These are phyloP conservation scores for Maconellicoccus hirsutus DNA, from an alignment of 1,140 invertebrate genomes.

Conservation along the genomic window DNA sequence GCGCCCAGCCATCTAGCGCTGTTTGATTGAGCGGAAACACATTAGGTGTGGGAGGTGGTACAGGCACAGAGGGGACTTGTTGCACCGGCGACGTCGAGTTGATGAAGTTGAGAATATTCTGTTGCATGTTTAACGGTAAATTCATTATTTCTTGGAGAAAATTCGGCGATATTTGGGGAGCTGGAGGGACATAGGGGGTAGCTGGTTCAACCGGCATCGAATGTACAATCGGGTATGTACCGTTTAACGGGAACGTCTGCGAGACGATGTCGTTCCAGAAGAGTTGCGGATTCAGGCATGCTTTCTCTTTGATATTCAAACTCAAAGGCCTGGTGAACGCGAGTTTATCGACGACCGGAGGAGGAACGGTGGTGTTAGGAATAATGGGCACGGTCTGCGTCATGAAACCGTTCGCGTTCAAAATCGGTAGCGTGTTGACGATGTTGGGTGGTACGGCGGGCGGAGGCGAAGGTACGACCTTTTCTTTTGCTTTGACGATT, in stretches of 20 bases:
- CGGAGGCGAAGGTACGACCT: background rate
- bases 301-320: constrained; percentile 12
- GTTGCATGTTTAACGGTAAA: constrained; percentile 33
- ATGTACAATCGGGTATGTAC: background rate
- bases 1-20: background rate
- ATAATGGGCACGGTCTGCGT: background rate
- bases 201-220: background rate
- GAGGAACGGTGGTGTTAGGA: constrained; percentile 29
- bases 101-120: constrained; percentile 33
- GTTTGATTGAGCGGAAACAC: background rate
- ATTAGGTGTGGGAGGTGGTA: background rate
- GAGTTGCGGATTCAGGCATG: background rate
- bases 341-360: constrained; percentile 27
- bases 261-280: constrained; percentile 5
- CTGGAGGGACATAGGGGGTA: background rate
- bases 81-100: constrained; percentile 33
- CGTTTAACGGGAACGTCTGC: background rate
- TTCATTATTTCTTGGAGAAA: constrained; percentile 25
- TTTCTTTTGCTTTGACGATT: background rate
- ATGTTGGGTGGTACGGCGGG: background rate
- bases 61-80: background rate
- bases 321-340: constrained; percentile 17
- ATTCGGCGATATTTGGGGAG: constrained; percentile 3
- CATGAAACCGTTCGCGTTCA: background rate
- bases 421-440: background rate